Conservation (phyloP, 2,113 vertebrate species). For the Eulemur macaco region DNA sequence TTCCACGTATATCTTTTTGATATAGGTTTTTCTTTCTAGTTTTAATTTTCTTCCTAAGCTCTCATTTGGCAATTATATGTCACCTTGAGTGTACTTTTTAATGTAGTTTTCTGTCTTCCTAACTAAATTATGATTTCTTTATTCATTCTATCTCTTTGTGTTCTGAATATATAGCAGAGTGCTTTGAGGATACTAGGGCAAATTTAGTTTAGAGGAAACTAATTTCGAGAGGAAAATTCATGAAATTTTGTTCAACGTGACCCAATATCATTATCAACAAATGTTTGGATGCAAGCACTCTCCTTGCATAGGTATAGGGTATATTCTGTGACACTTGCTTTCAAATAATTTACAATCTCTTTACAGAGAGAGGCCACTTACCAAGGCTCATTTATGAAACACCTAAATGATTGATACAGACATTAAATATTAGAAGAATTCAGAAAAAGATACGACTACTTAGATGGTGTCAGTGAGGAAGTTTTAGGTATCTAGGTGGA, state of each 20-base stretch:
- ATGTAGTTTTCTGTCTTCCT: slow-evolving; percentile 26
- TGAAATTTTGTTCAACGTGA: background rate
- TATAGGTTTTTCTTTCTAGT: background rate
- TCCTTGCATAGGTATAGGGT: background rate
- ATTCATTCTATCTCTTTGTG: background rate
- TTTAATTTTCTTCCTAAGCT: slow-evolving; percentile 53
- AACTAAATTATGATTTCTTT: slow-evolving; percentile 41
- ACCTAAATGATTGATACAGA: background rate
- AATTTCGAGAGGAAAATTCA: slow-evolving; percentile 32
- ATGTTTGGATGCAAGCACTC: background rate
- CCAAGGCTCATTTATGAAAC: background rate
- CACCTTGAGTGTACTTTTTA: slow-evolving; percentile 15
- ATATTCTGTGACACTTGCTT: background rate
- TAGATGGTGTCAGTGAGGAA: background rate
- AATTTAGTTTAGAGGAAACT: slow-evolving; percentile 44
- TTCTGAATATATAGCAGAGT: background rate
- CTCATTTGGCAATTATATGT: slow-evolving; percentile 41
- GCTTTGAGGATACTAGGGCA: background rate
- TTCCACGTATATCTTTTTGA: slow-evolving; percentile 26
- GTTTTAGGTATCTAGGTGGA: background rate
- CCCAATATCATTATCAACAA: background rate
- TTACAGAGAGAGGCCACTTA: background rate
- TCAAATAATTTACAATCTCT: background rate
- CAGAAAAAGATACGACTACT: background rate
- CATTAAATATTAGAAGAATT: background rate